Conservation (phyloP, 2,888 invertebrate genomes). For the Ernsta delagoae region DNA sequence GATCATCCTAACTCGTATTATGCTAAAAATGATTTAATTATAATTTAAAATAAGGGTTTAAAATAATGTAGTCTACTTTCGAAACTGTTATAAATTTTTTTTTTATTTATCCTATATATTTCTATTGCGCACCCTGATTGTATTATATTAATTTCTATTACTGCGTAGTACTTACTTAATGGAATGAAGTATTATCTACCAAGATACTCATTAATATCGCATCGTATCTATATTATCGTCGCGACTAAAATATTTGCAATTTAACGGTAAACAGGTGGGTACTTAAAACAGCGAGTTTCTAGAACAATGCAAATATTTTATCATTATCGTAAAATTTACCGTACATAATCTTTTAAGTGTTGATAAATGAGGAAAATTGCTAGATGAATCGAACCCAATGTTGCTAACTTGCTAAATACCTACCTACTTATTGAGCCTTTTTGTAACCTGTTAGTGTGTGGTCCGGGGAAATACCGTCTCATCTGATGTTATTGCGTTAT, state of each 20-base stretch:
- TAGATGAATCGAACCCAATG: neutral
- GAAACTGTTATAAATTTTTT: too few relatives aligned
- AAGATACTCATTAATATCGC: neutral
- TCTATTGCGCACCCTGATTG: too few relatives aligned
- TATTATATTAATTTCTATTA: too few relatives aligned
- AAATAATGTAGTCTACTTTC: too few relatives aligned
- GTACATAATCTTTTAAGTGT: constrained; percentile 16
- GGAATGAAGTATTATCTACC: neutral
- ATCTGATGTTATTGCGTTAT: constrained; percentile 7
- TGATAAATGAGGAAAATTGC: constrained; percentile 21
- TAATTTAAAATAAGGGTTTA: too few relatives aligned
- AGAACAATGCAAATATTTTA: constrained; percentile 26
- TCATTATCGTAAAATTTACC: constrained; percentile 24
- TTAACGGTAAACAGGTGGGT: too few relatives aligned
- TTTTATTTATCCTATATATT: too few relatives aligned
- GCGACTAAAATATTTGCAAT: constrained; percentile 4
- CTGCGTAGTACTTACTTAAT: too few relatives aligned
- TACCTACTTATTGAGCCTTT: neutral
- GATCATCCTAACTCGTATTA: too few relatives aligned
- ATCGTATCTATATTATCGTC: neutral
- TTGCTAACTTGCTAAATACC: neutral
- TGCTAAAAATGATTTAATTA: too few relatives aligned
- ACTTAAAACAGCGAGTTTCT: constrained; percentile 3
- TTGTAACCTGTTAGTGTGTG: neutral
- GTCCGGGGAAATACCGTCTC: constrained; percentile 11